Conservation (phyloP, 2,888 invertebrate genomes). For the Andricus curvator region DNA sequence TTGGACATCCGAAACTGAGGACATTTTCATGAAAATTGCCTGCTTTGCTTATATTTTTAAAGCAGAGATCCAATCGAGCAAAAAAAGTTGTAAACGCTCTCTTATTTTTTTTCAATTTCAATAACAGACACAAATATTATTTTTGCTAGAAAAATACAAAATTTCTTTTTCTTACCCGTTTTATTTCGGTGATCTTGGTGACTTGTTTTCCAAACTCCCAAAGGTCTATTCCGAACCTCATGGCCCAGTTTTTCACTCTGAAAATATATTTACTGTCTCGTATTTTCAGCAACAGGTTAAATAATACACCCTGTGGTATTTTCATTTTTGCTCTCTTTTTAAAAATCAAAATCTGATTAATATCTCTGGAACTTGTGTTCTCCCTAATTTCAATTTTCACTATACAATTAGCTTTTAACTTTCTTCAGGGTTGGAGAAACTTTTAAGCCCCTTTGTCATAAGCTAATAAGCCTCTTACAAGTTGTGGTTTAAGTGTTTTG, state of each 20-base stretch:
- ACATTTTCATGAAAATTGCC: conserved; percentile 2
- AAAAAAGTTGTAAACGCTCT: neutral
- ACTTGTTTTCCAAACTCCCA: conserved; percentile 94
- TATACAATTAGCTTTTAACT: conserved; percentile 23
- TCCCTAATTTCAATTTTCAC: conserved; percentile 9
- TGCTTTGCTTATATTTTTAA: conserved; percentile 5
- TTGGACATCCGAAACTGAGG: conserved; percentile 8
- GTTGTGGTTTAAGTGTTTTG: conserved; percentile 21
- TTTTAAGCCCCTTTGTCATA: conserved; percentile 22
- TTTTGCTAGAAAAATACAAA: neutral
- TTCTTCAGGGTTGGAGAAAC: conserved; percentile 27
- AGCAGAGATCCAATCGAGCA: neutral
- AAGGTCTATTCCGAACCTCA: conserved; percentile 93
- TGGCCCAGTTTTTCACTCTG: conserved; percentile 95
- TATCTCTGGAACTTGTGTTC: neutral
- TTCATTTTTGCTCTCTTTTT: neutral
- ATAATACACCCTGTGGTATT: neutral
- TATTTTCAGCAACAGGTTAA: neutral
- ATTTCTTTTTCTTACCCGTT: conserved; percentile 83
- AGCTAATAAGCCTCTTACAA: conserved; percentile 40
- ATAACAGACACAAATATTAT: neutral
- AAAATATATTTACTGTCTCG: conserved; percentile 50
- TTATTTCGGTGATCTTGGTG: conserved; percentile 93
- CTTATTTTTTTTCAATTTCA: neutral
- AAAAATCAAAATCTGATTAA: neutral